phyloP scores from a whole-genome alignment of 2,113 vertebrate genomes.

The Castor canadensis region DNA sequence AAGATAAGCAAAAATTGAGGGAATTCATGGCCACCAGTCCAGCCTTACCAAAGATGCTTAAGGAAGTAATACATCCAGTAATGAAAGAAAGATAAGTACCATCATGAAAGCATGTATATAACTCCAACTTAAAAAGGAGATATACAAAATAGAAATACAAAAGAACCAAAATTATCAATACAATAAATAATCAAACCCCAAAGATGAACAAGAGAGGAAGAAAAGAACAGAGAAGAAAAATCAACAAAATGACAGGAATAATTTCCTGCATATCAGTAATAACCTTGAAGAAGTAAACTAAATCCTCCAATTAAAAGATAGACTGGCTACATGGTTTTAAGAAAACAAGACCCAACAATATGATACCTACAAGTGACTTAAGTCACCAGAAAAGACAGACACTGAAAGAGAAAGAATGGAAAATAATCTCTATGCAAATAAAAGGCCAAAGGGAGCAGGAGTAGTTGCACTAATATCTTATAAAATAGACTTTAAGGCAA shows the following conservation, averaged over 20 bases:
- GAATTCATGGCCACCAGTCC: no score
- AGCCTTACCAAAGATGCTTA: not conserved
- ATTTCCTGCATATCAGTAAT: not conserved
- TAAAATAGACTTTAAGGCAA: not conserved
- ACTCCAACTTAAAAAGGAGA: not conserved
- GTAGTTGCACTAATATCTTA: not conserved
- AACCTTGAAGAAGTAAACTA: not conserved
- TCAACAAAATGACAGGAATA: not conserved
- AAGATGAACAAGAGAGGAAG: not conserved
- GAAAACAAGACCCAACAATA: not conserved
- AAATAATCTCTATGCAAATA: not conserved
- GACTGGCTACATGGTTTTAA: not conserved
- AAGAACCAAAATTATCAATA: not conserved
- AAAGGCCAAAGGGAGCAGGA: not conserved
- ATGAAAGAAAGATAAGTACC: not conserved
- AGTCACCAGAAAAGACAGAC: no score
- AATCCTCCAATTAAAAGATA: not conserved
- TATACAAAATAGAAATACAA: not conserved
- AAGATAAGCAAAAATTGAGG: no score
- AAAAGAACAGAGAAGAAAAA: not conserved
- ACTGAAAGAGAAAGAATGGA: not conserved
- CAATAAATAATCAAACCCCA: not conserved
- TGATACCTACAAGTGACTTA: no score
- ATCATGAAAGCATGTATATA: not conserved
- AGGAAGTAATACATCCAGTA: not conserved